Percentiles rank a stretch among this genome's conserved stretches.
Conservation (phyloP, 2,113 vertebrate species). For the Cyprinus carpio region DNA sequence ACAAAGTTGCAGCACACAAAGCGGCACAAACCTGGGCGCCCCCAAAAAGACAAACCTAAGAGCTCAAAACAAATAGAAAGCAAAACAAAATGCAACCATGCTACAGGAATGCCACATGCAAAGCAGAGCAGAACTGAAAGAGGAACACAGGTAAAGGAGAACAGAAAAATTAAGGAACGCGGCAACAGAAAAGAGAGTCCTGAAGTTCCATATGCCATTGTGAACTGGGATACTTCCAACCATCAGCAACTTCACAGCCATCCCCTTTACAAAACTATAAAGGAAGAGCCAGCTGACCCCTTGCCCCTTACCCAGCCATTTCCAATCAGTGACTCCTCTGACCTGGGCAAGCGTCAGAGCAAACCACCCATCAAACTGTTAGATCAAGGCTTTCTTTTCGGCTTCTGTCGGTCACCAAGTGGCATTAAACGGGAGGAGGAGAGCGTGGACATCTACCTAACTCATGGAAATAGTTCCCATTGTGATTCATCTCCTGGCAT, state of each 20-base stretch:
- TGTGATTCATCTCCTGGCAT: slow-evolving; percentile 22
- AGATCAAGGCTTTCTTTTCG: slow-evolving; percentile 80
- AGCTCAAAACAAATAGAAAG: slow-evolving; percentile 34
- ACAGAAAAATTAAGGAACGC: slow-evolving; percentile 37
- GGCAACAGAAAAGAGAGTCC: slow-evolving; percentile 33
- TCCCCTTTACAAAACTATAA: slow-evolving; percentile 75
- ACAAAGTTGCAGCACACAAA: slow-evolving; percentile 56
- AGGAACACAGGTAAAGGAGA: slow-evolving; percentile 16
- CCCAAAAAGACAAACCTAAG: slow-evolving; percentile 56
- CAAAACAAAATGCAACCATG: slow-evolving; percentile 46
- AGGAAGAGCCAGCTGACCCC: slow-evolving; percentile 77
- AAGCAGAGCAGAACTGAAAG: slow-evolving; percentile 32
- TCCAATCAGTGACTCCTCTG: slow-evolving; percentile 65
- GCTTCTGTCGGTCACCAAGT: slow-evolving; percentile 72
- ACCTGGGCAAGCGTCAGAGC: slow-evolving; percentile 79
- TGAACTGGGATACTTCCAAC: slow-evolving; percentile 43
- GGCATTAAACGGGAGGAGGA: slow-evolving; percentile 78
- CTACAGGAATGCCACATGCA: slow-evolving; percentile 46
- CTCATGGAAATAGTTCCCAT: slow-evolving; percentile 55
- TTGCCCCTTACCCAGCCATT: slow-evolving; percentile 68
- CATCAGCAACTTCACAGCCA: slow-evolving; percentile 66
- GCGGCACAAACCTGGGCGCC: slow-evolving; percentile 67
- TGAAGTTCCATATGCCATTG: slow-evolving; percentile 24
- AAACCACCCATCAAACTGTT: slow-evolving; percentile 80
- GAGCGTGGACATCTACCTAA: slow-evolving; percentile 78